Percentiles rank a stretch among this genome's conserved stretches.
Conservation (phyloP, 2,888 invertebrate species). For the Yponomeuta sedellus region DNA sequence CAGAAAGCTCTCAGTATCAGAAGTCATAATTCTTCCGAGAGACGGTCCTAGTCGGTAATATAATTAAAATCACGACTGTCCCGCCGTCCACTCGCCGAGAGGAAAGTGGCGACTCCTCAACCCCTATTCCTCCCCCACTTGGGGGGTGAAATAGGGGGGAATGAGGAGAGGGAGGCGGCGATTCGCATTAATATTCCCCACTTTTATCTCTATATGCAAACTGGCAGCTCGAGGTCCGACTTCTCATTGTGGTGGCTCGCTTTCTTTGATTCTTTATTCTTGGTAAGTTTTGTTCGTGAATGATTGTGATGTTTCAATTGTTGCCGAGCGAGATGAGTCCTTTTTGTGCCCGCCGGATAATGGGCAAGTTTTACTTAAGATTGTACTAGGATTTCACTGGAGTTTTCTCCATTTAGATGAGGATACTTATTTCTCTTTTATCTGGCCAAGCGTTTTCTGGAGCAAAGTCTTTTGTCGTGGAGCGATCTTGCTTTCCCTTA, state of each 20-base stretch:
- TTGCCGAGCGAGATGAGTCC: slow-evolving; percentile 32
- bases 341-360: slow-evolving; percentile 17
- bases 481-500: neutral
- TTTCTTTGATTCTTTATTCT: slow-evolving; percentile 51
- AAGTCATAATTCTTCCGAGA: slow-evolving; percentile 51
- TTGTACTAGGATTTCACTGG: neutral
- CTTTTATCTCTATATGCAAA: slow-evolving; percentile 78
- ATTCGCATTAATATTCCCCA: slow-evolving; percentile 76
- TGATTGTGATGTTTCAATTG: slow-evolving; percentile 74
- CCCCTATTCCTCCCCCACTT: slow-evolving; percentile 28
- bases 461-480: neutral
- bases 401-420: neutral
- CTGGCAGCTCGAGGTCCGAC: slow-evolving; percentile 68
- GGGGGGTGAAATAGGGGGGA: slow-evolving; percentile 26
- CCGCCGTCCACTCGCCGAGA: slow-evolving; percentile 65
- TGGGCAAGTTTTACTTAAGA: slow-evolving; percentile 11
- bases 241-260: slow-evolving; percentile 63
- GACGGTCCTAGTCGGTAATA: slow-evolving; percentile 65
- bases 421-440: neutral
- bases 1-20: slow-evolving; percentile 15
- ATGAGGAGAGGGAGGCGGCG: slow-evolving; percentile 42
- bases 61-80: slow-evolving; percentile 75
- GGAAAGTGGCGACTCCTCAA: slow-evolving; percentile 50
- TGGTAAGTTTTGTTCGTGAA: slow-evolving; percentile 41
- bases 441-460: neutral